Base-by-base conservation (phyloP, 2,888 invertebrate genomes). In the Trichacis sp. region DNA sequence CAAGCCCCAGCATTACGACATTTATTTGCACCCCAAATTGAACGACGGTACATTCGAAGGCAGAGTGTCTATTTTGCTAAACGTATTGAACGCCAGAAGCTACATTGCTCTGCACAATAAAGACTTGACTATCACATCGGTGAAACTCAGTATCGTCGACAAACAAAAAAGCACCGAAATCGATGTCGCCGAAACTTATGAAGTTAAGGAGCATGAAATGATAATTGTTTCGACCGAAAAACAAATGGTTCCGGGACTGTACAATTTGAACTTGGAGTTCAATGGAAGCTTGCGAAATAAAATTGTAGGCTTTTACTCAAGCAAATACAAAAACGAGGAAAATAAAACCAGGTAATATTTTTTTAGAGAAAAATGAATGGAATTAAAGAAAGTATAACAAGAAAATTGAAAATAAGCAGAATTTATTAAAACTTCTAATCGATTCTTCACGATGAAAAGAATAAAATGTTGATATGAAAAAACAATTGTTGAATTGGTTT, bases 1-100 rank as follows among this genome's bases (percentile, higher is more conserved):
- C 0, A 82, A 83, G 12, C 92, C 93, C 0, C 66, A 87, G 1
- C 87, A 88, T 59, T 93, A 93, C 75, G 88, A 91, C 54, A 79
- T 93, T 3, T 87, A 85, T 12, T 81, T 93, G 52, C 85, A 88
- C 55, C 92, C 93, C 0, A 86, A 91, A 77, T 85, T 93, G 48
- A 82, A 85, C 11, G 83, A 83, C n/a, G 89, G 89, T 30, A 86
- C 84, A 0, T 92, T 89, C 75, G 77, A 80, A 9, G 92, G 92
- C 11, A 85, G 85, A 46, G 88, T 89, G 0, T 87, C 85, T 38
- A 88, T 89, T 40, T 82, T 84, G 2, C 74, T 89, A 45, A 81
- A 86, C 53, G 80, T 89, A 1, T 64, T 78, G 3, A 82, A 85
- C 17, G 81, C 82, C 1, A 84, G 85, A 18, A 77, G 83, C 9